Evolutionary conservation across 2,888 invertebrate species (phyloP).

Genomic region (Sesia apiformis): DNA sequence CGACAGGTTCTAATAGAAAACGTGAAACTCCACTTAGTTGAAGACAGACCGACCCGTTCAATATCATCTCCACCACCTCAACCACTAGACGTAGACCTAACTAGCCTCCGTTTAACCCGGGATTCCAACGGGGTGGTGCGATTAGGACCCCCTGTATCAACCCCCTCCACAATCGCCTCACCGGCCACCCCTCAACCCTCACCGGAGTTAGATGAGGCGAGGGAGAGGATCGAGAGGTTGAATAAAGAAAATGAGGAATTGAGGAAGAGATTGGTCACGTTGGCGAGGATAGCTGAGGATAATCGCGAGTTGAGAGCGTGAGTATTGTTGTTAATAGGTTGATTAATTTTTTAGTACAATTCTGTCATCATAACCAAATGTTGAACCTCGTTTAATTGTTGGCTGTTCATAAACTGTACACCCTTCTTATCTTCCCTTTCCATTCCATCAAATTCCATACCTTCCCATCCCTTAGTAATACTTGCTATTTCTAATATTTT

Average conservation of each 20-base stretch:
- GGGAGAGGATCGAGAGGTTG: constrained; percentile 47
- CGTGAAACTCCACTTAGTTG: constrained; percentile 83
- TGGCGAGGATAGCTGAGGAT: constrained; percentile 71
- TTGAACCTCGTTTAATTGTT: no score
- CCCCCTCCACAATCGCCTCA: constrained; percentile 32
- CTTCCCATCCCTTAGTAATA: no score
- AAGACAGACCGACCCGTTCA: constrained; percentile 87
- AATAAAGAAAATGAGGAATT: constrained; percentile 67
- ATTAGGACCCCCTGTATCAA: constrained; percentile 74
- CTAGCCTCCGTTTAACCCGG: constrained; percentile 80
- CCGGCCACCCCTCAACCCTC: constrained; percentile 39
- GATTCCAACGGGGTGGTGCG: constrained; percentile 83
- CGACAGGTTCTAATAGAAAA: constrained; percentile 82
- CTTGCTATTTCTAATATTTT: no score
- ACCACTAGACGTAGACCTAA: constrained; percentile 84
- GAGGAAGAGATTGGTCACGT: constrained; percentile 53
- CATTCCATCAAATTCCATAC: no score
- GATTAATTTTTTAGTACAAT: no score
- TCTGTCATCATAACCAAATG: no score
- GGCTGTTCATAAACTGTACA: no score
- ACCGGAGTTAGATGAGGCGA: constrained; percentile 61
- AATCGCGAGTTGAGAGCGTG: constrained; percentile 67
- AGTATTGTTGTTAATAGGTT: constrained; percentile 22
- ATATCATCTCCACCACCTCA: constrained; percentile 86
- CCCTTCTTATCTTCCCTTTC: no score